A percentile compares a stretch with the other conserved stretches of the same genome.
phyloP scores from a whole-genome alignment of 2,888 invertebrate species.

The Eurois occulta region DNA sequence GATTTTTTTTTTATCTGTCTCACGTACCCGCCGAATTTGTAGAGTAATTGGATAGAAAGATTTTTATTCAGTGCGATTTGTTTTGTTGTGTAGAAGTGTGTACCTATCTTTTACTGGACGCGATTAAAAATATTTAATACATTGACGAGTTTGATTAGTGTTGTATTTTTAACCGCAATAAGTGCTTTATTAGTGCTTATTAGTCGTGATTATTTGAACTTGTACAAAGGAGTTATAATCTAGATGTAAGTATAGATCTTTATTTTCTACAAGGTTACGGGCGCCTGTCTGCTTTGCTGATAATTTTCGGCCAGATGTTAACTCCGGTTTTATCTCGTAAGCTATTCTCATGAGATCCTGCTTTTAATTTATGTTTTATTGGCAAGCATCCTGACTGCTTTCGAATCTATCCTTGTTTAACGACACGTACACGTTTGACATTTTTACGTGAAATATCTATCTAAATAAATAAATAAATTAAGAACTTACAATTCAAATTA shows the following conservation, averaged over 20 bases:
- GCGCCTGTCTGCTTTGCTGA: slow-evolving; percentile 1
- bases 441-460: not conserved
- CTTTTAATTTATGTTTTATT: not conserved
- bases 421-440: not conserved
- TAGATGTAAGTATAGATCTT: slow-evolving; percentile 41
- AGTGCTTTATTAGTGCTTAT: not conserved
- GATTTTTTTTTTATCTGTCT: slow-evolving; percentile 3
- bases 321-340: slow-evolving; percentile 29
- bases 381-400: not conserved
- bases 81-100: slow-evolving; percentile 7
- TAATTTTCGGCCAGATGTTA: slow-evolving; percentile 24
- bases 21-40: slow-evolving; percentile 13
- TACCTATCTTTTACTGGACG: not conserved
- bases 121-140: not conserved
- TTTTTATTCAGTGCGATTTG: slow-evolving; percentile 26
- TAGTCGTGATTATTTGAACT: not conserved
- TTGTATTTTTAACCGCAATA: not conserved
- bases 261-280: slow-evolving; percentile 46
- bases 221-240: slow-evolving; percentile 21
- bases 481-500: not conserved
- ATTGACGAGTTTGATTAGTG: not conserved
- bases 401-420: not conserved
- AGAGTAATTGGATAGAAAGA: not conserved
- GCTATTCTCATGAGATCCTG: not conserved
- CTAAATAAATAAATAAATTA: not conserved